Evolutionary conservation across 2,797 vertebrate genomes (phyloP), one percentile per base, ranked within the genome.

Genomic region (Momotus momota): DNA sequence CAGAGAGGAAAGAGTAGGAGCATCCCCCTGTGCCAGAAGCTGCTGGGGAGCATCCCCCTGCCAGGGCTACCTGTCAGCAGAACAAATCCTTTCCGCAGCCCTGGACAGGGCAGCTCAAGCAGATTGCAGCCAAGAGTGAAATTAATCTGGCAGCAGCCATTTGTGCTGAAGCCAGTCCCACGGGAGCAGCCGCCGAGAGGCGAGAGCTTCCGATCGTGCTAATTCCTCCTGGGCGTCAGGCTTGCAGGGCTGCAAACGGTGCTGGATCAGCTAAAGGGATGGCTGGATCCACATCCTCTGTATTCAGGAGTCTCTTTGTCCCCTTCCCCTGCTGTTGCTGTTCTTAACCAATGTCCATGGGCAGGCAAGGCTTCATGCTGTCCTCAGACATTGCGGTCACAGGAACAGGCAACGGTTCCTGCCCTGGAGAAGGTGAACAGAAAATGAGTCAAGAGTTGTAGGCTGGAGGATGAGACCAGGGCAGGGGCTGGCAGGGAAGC

Each of bases 221-320:
- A 3, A 58, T 69, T 87, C 72, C 57, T 89, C 13, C 84, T 25
- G 45, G 26, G 48, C 3, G 1, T 12, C 9, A 22, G 70, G 12
- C 43, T 40, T 35, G 23, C 0, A 0, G 43, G 61, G 40, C 31
- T 77, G 40, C 45, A 54, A 33, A 38, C 0, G 0, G 33, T 22
- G 80, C 27, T 83, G 72, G 69, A 7, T 31, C 65, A 62, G 71
- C 20, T 69, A 4, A 40, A 61, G 54, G 55, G n/a, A 7, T 40
- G 41, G 23, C 61, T 75, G 82, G 31, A 54, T 18, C 55, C 40
- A 12, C 2, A 6, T 41, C 79, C 55, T 62, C 64, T 38, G 27
- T 41, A 13, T 3, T 45, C 0, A 1, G 31, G 25, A 21, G 45
- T 14, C 26, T 62, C 11, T 38, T 7, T 7, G 7, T 38, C 41